Conservation (phyloP, 2,113 vertebrate species). For the Chaenogobius annularis region DNA sequence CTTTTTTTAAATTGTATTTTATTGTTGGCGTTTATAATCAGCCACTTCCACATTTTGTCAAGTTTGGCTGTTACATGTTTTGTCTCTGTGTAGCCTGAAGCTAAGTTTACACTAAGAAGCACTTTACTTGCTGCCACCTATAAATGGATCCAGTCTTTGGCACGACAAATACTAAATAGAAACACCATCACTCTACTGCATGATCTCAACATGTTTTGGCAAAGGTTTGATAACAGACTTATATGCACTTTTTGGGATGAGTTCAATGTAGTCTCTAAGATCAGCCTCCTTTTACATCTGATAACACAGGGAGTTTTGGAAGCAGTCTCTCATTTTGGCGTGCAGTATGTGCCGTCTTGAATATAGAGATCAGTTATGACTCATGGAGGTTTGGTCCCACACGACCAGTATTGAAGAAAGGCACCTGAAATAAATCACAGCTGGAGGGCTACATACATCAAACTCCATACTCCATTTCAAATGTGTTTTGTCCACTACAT, state of each 20-base stretch:
- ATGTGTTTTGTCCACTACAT: slow-evolving; percentile 60
- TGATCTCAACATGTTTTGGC: slow-evolving; percentile 22
- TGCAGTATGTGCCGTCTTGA: slow-evolving; percentile 47
- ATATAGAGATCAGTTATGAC: slow-evolving; percentile 65
- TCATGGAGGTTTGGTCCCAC: slow-evolving; percentile 57
- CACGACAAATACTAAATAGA: slow-evolving; percentile 27
- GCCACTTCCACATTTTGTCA: neutral
- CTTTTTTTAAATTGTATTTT: neutral
- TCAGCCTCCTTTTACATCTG: slow-evolving; percentile 44
- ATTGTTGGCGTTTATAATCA: neutral
- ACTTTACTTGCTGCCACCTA: slow-evolving; percentile 51
- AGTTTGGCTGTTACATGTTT: neutral
- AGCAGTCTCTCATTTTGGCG: slow-evolving; percentile 43
- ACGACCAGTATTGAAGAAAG: slow-evolving; percentile 45
- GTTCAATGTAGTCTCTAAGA: neutral
- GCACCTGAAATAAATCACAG: slow-evolving; percentile 65
- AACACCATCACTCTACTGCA: neutral
- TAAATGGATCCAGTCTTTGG: slow-evolving; percentile 20
- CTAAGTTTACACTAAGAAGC: slow-evolving; percentile 27
- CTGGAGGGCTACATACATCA: slow-evolving; percentile 61
- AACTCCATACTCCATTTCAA: slow-evolving; percentile 59
- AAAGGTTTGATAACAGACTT: slow-evolving; percentile 23
- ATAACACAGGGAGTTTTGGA: slow-evolving; percentile 50
- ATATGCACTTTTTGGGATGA: slow-evolving; percentile 6
- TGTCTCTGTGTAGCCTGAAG: slow-evolving; percentile 58